A percentile compares a stretch with the other conserved stretches of the same genome.
Conservation (phyloP, 2,113 vertebrate genomes). For the Rutilus rutilus region DNA sequence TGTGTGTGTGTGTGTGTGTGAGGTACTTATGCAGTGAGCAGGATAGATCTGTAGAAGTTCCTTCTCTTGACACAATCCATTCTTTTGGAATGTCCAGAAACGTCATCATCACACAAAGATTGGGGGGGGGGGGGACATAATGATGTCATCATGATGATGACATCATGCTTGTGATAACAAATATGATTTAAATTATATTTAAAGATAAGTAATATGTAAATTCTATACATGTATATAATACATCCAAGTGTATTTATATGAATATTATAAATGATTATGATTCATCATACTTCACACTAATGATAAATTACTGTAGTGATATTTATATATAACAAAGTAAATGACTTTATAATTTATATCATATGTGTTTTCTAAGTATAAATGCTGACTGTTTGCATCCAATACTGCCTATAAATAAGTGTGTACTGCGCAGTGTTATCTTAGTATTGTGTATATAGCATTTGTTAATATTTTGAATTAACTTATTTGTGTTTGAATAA, state of each 20-base stretch:
- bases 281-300: neutral
- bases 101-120: neutral
- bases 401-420: no score
- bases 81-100: neutral
- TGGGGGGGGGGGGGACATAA: accelerated
- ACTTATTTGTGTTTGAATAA: no score
- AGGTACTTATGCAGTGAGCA: neutral
- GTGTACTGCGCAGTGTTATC: neutral
- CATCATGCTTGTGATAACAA: neutral
- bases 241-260: neutral
- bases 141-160: neutral
- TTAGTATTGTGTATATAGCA: neutral
- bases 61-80: neutral
- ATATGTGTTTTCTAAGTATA: neutral
- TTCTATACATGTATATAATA: no score
- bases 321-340: neutral
- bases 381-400: neutral
- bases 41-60: neutral
- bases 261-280: neutral
- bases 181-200: neutral
- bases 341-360: neutral
- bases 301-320: neutral
- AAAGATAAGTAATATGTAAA: neutral
- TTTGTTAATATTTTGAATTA: neutral
- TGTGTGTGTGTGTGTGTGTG: neutral